A percentile compares a stretch with the other conserved stretches of the same genome.
These are phyloP conservation scores for Micromesistius poutassou DNA, from an alignment of 2,797 vertebrate species.

Conservation along the genomic window DNA sequence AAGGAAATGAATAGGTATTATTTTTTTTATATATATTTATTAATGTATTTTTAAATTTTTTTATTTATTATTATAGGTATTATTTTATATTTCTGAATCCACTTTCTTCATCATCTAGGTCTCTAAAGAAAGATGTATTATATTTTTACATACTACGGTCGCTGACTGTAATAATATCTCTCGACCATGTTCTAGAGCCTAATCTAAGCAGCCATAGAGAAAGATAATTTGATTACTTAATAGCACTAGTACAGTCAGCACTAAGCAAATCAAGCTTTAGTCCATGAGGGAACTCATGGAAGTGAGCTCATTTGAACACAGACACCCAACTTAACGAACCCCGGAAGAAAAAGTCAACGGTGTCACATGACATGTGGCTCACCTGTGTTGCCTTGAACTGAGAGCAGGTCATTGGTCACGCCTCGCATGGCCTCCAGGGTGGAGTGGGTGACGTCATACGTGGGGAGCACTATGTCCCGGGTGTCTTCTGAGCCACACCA, in stretches of 20 bases:
- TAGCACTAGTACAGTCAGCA: not conserved
- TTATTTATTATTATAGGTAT: no score
- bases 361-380: conserved; percentile 18
- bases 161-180: not conserved
- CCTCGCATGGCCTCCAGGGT: conserved; percentile 87
- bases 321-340: not conserved
- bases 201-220: not conserved
- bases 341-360: not conserved
- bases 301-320: not conserved
- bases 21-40: no score
- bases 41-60: no score
- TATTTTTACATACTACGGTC: not conserved
- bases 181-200: not conserved
- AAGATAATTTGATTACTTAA: not conserved
- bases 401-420: conserved; percentile 92
- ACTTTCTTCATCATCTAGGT: not conserved
- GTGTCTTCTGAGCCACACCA: conserved; percentile 91
- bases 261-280: not conserved
- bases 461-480: conserved; percentile 86
- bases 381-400: conserved; percentile 92
- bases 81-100: not conserved
- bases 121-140: not conserved
- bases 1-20: no score
- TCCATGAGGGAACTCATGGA: not conserved
- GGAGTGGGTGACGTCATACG: conserved; percentile 90